Conservation (phyloP, 2,888 invertebrate genomes). For the Drosophila multiciliata region DNA sequence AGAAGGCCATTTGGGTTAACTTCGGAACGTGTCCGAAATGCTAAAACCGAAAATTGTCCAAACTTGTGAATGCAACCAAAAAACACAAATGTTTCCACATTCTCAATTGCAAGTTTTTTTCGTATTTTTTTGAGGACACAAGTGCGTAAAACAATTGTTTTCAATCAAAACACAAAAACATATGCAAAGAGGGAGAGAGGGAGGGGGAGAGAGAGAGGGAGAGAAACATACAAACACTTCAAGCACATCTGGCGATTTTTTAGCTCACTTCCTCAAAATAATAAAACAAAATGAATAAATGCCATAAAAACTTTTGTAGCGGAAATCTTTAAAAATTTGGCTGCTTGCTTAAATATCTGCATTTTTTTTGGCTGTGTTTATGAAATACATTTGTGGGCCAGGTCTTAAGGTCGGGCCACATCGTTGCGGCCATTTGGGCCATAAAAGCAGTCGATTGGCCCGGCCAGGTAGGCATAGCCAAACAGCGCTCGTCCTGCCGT, state of each 20-base stretch:
- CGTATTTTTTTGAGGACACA: slow-evolving; percentile 13
- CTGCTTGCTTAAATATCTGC: background rate
- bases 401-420: slow-evolving; percentile 52
- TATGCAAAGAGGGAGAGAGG: background rate
- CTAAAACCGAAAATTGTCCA: slow-evolving; percentile 11
- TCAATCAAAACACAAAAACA: slow-evolving; percentile 25
- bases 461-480: slow-evolving; percentile 36
- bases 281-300: slow-evolving; percentile 6
- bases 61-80: slow-evolving; percentile 18
- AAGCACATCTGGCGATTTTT: slow-evolving; percentile 41
- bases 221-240: background rate
- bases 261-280: slow-evolving; percentile 41
- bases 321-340: slow-evolving; percentile 28
- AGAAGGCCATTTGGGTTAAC: slow-evolving; percentile 30
- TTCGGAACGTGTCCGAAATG: slow-evolving; percentile 42
- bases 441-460: slow-evolving; percentile 33
- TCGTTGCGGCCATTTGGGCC: slow-evolving; percentile 41
- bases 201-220: background rate
- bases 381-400: slow-evolving; percentile 72
- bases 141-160: slow-evolving; percentile 32
- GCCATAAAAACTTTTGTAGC: slow-evolving; percentile 21
- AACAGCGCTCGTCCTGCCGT: background rate
- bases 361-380: slow-evolving; percentile 46
- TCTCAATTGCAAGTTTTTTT: slow-evolving; percentile 25
- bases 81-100: slow-evolving; percentile 8